Base-by-base conservation (phyloP, 2,797 vertebrate species). In the Gymnoscopelus braueri region DNA sequence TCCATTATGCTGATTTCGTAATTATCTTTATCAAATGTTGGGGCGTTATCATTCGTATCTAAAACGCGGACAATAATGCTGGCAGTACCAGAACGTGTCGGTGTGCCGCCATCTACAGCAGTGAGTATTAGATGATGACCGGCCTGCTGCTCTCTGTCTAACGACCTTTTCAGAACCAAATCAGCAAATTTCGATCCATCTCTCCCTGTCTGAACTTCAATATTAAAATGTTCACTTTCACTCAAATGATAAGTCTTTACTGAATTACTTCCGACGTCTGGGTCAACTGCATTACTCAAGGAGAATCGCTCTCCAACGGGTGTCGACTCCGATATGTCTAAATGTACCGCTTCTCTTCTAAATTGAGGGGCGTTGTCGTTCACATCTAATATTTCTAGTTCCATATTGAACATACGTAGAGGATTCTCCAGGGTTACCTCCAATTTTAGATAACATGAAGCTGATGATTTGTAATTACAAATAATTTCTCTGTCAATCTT, bases 1-100 rank as follows among this genome's bases (percentile, higher is more conserved):
- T 93, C 91, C 3, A 77, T 85, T 71, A 95, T 19, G 35, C 83
- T 84, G 3, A 93, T 59, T n/a, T 8, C 54, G 0, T 84, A 79
- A 0, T 0, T 79, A 0, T 53, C 10, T 39, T 79, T 74, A 0
- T 93, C 82, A 87, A 94, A 95, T 0, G 73, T 7, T 4, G 95
- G 94, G 0, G 92, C 77, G 8, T 95, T 95, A 6, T 95, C 94
- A 55, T 93, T 92, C 0, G 78, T 89, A 39, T 95, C 94, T 10
- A 88, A 26, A 10, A 91, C 88, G 0, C 44, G 84, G 12, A 93
- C 82, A 26, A 87, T 77, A 1, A 93, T 67, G 15, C 81, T 89
- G 0, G 71, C 87, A 3, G 87, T 89, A 0, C 90, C 90, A 19
- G 89, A 83, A 1, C 83, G 79, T 23, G 84, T 29, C 0, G 91